These are phyloP conservation scores for Apostichopus leukothele DNA, from an alignment of 53 echinoderm and acorn worm species.

Conservation along the genomic window DNA sequence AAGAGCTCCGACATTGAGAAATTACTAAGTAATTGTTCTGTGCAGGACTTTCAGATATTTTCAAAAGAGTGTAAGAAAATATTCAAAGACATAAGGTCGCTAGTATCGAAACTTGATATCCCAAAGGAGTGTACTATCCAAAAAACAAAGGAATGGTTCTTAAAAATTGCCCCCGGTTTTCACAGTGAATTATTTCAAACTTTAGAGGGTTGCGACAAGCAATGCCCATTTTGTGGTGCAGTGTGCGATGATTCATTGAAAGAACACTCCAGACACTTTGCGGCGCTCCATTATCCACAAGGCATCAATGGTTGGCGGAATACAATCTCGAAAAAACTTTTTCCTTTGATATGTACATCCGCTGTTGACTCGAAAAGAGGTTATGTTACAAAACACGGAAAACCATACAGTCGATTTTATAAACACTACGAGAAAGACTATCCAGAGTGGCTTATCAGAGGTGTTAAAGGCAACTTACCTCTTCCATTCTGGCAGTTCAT, in stretches of 20 bases:
- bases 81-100: not conserved
- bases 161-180: not conserved
- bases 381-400: not conserved
- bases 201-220: not conserved
- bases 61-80: not conserved
- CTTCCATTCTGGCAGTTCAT: not conserved
- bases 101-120: not conserved
- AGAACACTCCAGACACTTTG: not conserved
- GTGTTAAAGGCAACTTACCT: not conserved
- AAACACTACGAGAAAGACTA: not conserved
- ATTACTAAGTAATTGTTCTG: not conserved
- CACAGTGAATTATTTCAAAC: not conserved
- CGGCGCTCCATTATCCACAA: not conserved
- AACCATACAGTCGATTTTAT: not conserved
- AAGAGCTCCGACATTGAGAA: not conserved
- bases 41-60: not conserved
- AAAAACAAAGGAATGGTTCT: not conserved
- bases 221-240: too few species aligned
- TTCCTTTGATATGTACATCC: not conserved
- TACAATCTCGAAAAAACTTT: not conserved
- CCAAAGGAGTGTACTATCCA: not conserved
- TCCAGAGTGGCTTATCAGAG: not conserved
- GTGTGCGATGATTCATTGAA: slow-evolving; percentile 2
- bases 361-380: not conserved
- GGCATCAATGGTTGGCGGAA: not conserved